Base-by-base conservation (phyloP, 1,140 invertebrate species). In the Andrena cerasifolii region DNA sequence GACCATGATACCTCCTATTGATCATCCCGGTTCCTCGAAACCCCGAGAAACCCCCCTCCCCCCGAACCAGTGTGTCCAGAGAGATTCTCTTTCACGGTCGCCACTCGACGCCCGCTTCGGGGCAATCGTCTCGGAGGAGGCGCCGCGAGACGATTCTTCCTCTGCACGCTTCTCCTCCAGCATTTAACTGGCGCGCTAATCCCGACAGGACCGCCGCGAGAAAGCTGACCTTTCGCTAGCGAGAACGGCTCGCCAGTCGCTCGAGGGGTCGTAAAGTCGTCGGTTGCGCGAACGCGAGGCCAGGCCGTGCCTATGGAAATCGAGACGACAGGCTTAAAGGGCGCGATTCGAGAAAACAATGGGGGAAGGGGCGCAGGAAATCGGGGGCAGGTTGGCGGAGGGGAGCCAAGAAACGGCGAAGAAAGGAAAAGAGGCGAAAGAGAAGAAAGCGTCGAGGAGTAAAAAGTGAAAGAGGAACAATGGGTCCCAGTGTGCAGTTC, bases 401-500 rank as follows among this genome's bases (percentile, higher is more conserved):
- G 36, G 10, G 36, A 31, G 18, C 26, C 26, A 53, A 18, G 53
- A 68, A 36, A 24, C 33, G 47, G 26, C 3, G 12, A 14, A 51
- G 31, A 31, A 31, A 18, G 24, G 14, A 56, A 28, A 14, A 28
- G 56, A 36, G 74, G 65, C 75, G 49, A 21, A 14, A 54, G n/a
- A 59, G 77, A 56, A 75, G 61, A 53, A 63, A n/a, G 16, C 7
- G 67, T 65, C 5, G 33, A 14, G 2, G 43, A 31, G 59, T 21
- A 74, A 73, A 74, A 80, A 63, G 78, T 59, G 67, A 80, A 61
- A 61, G 80, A 87, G 83, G 88, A 88, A 90, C 88, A 89, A 90
- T 89, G 87, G 86, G 68, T 84, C 78, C n/a, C 79, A 85, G 84
- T 87, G 86, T 89, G 85, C 61, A 84, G 84, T 87, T 88, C 79